phyloP scores from a whole-genome alignment of 2,888 invertebrate species.

The Sussaba pulchella region DNA sequence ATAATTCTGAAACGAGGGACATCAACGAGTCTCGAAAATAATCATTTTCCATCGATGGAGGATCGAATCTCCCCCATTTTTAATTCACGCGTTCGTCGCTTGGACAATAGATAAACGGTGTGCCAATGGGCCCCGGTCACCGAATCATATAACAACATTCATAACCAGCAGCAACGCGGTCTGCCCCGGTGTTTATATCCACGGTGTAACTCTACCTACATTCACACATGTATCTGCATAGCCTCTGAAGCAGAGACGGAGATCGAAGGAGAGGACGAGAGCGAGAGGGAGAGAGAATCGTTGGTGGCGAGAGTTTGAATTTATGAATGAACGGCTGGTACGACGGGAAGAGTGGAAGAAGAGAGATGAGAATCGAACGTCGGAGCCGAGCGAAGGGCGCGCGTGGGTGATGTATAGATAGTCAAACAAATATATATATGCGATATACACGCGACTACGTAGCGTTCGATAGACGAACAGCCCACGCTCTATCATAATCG shows the following conservation, averaged over 20 bases:
- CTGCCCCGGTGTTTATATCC: neutral
- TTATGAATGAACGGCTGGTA: conserved; percentile 70
- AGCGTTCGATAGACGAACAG: conserved; percentile 37
- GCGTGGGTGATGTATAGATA: conserved; percentile 68
- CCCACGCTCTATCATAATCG: conserved; percentile 83
- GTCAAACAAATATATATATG: neutral
- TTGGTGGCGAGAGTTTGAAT: conserved; percentile 64
- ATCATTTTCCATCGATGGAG: neutral
- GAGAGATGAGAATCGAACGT: conserved; percentile 81
- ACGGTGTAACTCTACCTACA: conserved; percentile 53
- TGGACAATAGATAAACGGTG: too few relatives aligned
- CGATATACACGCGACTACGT: conserved; percentile 23
- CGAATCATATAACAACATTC: neutral
- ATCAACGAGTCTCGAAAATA: too few relatives aligned
- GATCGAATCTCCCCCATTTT: neutral
- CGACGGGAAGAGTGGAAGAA: conserved; percentile 78
- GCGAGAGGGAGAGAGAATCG: conserved; percentile 45
- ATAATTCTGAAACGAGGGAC: too few relatives aligned
- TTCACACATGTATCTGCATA: conserved; percentile 44
- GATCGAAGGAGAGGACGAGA: conserved; percentile 40
- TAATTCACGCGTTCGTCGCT: too few relatives aligned
- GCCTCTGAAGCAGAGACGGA: conserved; percentile 17
- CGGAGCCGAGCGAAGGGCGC: conserved; percentile 69
- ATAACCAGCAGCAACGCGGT: conserved; percentile 11
- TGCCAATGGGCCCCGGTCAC: conserved; percentile 3